phyloP scores from a whole-genome alignment of 23 tunicate genomes.

The Halocynthia aurantium region DNA sequence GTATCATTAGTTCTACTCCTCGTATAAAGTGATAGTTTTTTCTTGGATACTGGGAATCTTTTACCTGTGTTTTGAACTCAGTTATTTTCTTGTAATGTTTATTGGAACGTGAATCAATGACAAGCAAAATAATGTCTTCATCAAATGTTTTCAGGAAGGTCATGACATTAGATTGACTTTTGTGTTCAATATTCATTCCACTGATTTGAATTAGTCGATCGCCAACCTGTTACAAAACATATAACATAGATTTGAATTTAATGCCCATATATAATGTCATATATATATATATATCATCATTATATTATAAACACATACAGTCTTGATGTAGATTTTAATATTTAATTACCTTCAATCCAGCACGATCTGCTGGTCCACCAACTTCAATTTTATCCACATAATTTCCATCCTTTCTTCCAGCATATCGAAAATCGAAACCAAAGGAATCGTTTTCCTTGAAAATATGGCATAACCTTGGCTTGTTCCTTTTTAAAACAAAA shows the following conservation, averaged over 20 bases:
- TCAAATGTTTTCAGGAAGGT: conserved; percentile 57
- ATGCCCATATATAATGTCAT: not conserved
- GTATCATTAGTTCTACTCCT: too few relatives aligned
- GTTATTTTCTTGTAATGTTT: conserved; percentile 85
- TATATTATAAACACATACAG: not conserved
- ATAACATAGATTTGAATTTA: not conserved
- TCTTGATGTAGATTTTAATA: conserved; percentile 1
- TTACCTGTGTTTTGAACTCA: conserved; percentile 73
- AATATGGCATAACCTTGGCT: conserved; percentile 89
- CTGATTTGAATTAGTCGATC: conserved; percentile 93
- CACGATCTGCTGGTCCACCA: conserved; percentile 82
- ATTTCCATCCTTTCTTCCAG: conserved; percentile 66
- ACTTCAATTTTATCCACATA: conserved; percentile 69
- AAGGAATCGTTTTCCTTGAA: conserved; percentile 70
- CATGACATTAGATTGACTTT: conserved; percentile 43
- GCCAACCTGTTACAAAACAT: conserved; percentile 31
- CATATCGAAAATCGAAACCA: conserved; percentile 73
- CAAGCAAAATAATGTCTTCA: conserved; percentile 74
- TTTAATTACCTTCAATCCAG: conserved; percentile 48
- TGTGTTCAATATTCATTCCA: conserved; percentile 57
- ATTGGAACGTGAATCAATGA: conserved; percentile 69
- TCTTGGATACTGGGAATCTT: too few relatives aligned
- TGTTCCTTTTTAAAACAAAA: conserved; percentile 49
- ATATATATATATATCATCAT: not conserved
- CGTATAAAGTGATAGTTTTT: too few relatives aligned